Evolutionary conservation across 1,140 invertebrate species (phyloP), one percentile per base, ranked within the genome.

Genomic region (Drosophila bipectinata): DNA sequence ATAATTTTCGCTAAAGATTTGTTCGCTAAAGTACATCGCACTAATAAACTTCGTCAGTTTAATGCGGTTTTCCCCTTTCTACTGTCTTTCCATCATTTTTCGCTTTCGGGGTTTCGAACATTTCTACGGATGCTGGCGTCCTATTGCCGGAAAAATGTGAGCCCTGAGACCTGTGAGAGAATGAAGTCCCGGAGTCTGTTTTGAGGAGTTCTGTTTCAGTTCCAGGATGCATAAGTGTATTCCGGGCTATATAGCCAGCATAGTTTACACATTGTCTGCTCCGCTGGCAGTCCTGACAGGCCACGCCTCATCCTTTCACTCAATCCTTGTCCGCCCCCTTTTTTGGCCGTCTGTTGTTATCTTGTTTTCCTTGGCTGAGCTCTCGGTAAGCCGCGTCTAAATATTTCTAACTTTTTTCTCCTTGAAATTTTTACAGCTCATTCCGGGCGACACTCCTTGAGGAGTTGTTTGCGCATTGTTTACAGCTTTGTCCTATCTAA

Each of bases 211-310:
- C 28, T 14, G 54, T 26, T 51, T 39, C 34, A 12, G 52, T 53
- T 72, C 9, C 18, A 18, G 71, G 73, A 32, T 61, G 48, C 72
- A 39, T 61, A 41, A 66, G 62, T 67, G 63, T 69, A 55, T 69
- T 68, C 54, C 68, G 68, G 63, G 41, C n/a, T 54, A 39, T 48
- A 48, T n/a, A 49, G 51, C 49, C 52, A 37, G 78, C 77, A 83
- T 72, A 83, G 72, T 72, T 85, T 85, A 55, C 81, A 82, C 79
- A 81, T 81, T 81, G 79, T 82, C 79, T 81, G 72, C 72, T 78
- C 79, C 77, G 71, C 60, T 44, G 28, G 39, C 12, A 49, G 37
- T 67, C 62, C 63, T 56, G 63, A 56, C 66, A 69, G 66, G 41
- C n/a, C 15, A 44, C 41, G 41, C 41, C 41, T 7, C 34, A 5